Evolutionary conservation across 2,888 invertebrate genomes (phyloP).

Genomic region (Adelphocoris suturalis): DNA sequence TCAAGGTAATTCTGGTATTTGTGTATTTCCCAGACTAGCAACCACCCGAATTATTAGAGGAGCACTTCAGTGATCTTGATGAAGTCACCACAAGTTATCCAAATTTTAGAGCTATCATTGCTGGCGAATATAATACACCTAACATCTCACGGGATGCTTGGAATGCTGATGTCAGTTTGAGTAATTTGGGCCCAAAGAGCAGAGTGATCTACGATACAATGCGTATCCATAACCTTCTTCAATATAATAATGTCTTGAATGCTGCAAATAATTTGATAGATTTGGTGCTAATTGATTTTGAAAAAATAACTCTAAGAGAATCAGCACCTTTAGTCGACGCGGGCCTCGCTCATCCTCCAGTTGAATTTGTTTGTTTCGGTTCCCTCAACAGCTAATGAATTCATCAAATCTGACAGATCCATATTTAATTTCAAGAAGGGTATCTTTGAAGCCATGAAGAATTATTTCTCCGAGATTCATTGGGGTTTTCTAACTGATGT

Average conservation of each 20-base stretch:
- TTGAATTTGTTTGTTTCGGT: no score
- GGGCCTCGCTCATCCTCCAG: no score
- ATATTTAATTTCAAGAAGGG: no score
- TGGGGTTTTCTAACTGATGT: no score
- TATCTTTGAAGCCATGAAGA: no score
- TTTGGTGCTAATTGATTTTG: not conserved
- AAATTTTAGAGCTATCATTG: not conserved
- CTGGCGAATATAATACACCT: not conserved
- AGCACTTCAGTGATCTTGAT: slow-evolving; percentile 8
- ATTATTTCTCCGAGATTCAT: no score
- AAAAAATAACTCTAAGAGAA: not conserved
- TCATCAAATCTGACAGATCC: not conserved
- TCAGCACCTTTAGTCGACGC: not conserved
- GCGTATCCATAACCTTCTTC: not conserved
- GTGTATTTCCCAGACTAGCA: no score
- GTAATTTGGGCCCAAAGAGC: not conserved
- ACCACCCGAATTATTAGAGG: not conserved
- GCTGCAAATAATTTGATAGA: not conserved
- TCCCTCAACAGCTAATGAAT: not conserved
- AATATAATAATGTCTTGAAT: not conserved
- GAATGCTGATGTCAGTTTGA: not conserved
- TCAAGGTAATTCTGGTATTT: no score
- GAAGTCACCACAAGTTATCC: not conserved
- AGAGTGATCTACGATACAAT: not conserved
- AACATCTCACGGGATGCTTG: not conserved